Percentiles rank a stretch among this genome's conserved stretches.
phyloP scores from a whole-genome alignment of 2,113 vertebrate genomes.

The Aphyosemion australe region DNA sequence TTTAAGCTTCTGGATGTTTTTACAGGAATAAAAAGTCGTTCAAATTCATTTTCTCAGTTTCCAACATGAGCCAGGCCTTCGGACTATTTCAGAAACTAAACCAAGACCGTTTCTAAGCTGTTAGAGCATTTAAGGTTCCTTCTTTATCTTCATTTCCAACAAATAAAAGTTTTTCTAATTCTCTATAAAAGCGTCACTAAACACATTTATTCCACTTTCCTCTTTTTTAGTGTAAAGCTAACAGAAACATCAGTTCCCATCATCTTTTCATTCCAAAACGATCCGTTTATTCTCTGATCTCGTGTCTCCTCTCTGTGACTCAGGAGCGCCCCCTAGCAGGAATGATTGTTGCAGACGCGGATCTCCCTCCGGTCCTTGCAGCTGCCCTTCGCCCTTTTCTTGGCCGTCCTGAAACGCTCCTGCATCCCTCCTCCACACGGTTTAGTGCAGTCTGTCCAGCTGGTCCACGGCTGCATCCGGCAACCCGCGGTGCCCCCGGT shows the following conservation, averaged over 20 bases:
- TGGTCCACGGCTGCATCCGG: slow-evolving; percentile 88
- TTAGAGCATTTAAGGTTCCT: neutral
- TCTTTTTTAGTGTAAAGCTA: neutral
- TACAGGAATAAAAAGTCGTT: too few species aligned
- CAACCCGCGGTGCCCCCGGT: slow-evolving; percentile 76
- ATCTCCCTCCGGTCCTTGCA: slow-evolving; percentile 93
- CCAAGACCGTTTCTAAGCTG: neutral
- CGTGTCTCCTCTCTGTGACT: neutral
- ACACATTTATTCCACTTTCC: slow-evolving; percentile 6
- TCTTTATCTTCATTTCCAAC: neutral
- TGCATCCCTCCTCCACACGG: slow-evolving; percentile 91
- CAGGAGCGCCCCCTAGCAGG: slow-evolving; percentile 83
- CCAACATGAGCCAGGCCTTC: too few species aligned
- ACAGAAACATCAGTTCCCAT: neutral
- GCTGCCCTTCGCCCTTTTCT: slow-evolving; percentile 88
- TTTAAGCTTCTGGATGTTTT: too few species aligned
- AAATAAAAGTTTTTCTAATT: slow-evolving; percentile 50
- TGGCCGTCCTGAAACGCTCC: slow-evolving; percentile 87
- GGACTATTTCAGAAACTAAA: too few species aligned
- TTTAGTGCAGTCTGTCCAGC: slow-evolving; percentile 92
- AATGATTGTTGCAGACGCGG: slow-evolving; percentile 89
- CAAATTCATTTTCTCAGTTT: too few species aligned
- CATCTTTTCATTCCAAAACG: slow-evolving; percentile 17
- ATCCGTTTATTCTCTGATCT: neutral
- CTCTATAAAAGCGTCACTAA: slow-evolving; percentile 56